A percentile compares a stretch with the other conserved stretches of the same genome.
Evolutionary conservation across 2,888 invertebrate species (phyloP).

Genomic region (Scaeva pyrastri): DNA sequence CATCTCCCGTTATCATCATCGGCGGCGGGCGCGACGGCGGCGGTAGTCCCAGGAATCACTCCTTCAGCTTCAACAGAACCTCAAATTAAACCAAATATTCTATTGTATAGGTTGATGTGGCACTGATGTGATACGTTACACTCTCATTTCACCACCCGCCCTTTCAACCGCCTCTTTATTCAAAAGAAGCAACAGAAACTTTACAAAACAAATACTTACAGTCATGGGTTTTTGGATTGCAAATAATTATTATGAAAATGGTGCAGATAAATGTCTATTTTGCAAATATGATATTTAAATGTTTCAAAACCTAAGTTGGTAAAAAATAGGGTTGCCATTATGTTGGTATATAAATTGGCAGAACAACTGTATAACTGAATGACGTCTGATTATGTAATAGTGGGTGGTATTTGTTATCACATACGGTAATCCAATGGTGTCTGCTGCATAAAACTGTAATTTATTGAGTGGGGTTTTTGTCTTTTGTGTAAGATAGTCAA

Average conservation of each 20-base stretch:
- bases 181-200: constrained; percentile 1
- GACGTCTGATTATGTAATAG: no score
- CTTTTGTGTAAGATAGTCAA: no score
- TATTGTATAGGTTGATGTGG: constrained; percentile 36
- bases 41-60: no score
- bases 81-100: constrained; percentile 36
- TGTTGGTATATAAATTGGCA: neutral
- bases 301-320: no score
- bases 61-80: constrained; percentile 15
- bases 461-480: no score
- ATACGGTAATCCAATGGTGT: no score
- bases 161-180: neutral
- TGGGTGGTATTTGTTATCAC: no score
- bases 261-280: constrained; percentile 12
- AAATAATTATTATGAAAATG: constrained; percentile 26
- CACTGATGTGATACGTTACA: neutral
- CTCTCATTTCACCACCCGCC: neutral
- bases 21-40: no score
- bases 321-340: neutral
- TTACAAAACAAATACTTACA: neutral
- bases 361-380: no score
- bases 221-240: constrained; percentile 2
- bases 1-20: neutral
- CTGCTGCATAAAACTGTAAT: no score
- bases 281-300: neutral